Evolutionary conservation across 2,888 invertebrate genomes (phyloP).

Genomic region (Napeogenes inachia): DNA sequence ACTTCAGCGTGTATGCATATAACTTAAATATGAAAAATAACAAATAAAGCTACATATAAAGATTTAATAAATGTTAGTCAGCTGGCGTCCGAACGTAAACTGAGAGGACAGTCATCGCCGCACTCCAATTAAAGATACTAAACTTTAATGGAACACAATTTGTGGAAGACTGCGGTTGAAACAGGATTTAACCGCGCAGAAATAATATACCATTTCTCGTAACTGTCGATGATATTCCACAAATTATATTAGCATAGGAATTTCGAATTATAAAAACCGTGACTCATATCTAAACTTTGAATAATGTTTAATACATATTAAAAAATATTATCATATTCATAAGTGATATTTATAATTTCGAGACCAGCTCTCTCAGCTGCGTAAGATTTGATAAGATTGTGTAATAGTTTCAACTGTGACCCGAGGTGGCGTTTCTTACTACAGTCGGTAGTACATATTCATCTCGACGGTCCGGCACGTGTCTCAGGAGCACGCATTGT

Average conservation of each 20-base stretch:
- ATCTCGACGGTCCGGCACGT: constrained; percentile 13
- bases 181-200: constrained; percentile 69
- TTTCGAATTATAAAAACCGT: background rate
- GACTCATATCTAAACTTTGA: background rate
- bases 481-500: constrained; percentile 17
- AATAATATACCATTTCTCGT: constrained; percentile 20
- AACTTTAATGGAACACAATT: constrained; percentile 54
- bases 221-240: constrained; percentile 14
- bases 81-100: constrained; percentile 47
- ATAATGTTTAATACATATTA: too few species aligned
- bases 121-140: constrained; percentile 61
- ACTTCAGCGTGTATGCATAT: constrained; percentile 15
- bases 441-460: background rate
- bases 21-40: constrained; percentile 7
- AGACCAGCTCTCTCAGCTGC: background rate
- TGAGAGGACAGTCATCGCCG: constrained; percentile 47
- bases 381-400: background rate
- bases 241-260: constrained; percentile 4
- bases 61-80: constrained; percentile 31
- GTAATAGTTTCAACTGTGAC: background rate
- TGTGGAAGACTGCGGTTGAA: constrained; percentile 63
- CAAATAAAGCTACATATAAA: constrained; percentile 7
- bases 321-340: background rate
- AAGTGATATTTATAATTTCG: background rate
- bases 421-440: background rate